These are phyloP conservation scores for Burhinus oedicnemus DNA, from an alignment of 2,113 vertebrate genomes.

Conservation along the genomic window DNA sequence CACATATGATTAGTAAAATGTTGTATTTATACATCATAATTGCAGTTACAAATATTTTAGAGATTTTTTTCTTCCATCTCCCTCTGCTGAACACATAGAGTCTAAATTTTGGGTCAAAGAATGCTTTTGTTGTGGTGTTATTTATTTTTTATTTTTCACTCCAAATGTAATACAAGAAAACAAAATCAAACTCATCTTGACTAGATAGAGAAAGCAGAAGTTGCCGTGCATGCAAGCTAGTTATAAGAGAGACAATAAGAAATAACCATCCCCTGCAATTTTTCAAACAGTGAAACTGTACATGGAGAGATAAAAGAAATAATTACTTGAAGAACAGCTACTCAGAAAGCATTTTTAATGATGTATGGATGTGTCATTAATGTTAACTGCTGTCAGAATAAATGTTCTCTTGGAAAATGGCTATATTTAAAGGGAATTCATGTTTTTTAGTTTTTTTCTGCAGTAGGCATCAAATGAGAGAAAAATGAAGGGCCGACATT, in stretches of 20 bases:
- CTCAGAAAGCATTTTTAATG: constrained; percentile 1
- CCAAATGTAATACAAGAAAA: background rate
- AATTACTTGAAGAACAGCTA: constrained; percentile 1
- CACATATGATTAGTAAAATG: background rate
- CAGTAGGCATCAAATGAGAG: background rate
- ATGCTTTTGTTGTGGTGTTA: background rate
- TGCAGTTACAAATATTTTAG: background rate
- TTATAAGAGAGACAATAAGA: background rate
- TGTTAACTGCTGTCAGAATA: background rate
- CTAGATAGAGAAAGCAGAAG: background rate
- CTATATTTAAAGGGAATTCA: background rate
- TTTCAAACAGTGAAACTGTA: constrained; percentile 8
- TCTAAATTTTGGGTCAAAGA: background rate
- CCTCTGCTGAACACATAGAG: background rate
- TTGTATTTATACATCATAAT: background rate
- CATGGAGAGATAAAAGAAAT: constrained; percentile 2
- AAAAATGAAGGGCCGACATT: background rate
- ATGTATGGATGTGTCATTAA: background rate
- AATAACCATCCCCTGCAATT: background rate
- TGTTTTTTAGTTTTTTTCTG: background rate
- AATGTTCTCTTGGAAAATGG: background rate
- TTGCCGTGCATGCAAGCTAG: background rate
- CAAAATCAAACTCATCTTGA: background rate
- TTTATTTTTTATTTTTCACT: background rate
- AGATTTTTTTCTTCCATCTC: background rate